Conservation (phyloP, 2,797 vertebrate genomes). For the Heliangelus exortis region DNA sequence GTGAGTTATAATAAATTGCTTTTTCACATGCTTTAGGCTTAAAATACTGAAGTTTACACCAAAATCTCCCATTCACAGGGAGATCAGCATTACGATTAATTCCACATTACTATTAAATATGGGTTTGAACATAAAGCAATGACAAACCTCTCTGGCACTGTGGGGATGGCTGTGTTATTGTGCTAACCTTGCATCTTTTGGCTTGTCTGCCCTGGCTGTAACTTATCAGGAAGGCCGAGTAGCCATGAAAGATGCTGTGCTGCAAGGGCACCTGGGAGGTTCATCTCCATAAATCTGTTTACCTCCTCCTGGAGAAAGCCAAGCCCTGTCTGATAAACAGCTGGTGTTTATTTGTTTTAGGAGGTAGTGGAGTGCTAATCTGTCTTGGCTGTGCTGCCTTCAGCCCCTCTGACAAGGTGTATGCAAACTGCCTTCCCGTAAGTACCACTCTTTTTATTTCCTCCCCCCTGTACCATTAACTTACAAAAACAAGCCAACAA, state of each 20-base stretch:
- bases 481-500: conserved; percentile 46
- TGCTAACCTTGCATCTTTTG: conserved; percentile 11
- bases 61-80: not conserved
- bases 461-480: conserved; percentile 11
- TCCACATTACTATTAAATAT: not conserved
- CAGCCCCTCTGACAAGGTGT: conserved; percentile 59
- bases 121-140: not conserved
- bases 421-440: conserved; percentile 14
- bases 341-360: conserved; percentile 71
- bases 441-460: not conserved
- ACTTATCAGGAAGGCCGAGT: conserved; percentile 31
- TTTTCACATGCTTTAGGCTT: not conserved
- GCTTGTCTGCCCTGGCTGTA: not conserved
- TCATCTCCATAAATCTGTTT: conserved; percentile 74
- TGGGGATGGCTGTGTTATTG: not conserved
- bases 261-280: conserved; percentile 62
- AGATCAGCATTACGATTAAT: not conserved
- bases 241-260: conserved; percentile 36
- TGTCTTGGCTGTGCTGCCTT: conserved; percentile 13
- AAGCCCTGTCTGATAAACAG: conserved; percentile 67
- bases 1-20: conserved; percentile 12
- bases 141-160: not conserved
- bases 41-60: not conserved
- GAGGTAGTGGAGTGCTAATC: conserved; percentile 55
- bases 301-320: conserved; percentile 34